A percentile compares a stretch with the other conserved stretches of the same genome.
These are phyloP conservation scores for Bothrops jararaca DNA, from an alignment of 2,113 vertebrate genomes.

Conservation along the genomic window DNA sequence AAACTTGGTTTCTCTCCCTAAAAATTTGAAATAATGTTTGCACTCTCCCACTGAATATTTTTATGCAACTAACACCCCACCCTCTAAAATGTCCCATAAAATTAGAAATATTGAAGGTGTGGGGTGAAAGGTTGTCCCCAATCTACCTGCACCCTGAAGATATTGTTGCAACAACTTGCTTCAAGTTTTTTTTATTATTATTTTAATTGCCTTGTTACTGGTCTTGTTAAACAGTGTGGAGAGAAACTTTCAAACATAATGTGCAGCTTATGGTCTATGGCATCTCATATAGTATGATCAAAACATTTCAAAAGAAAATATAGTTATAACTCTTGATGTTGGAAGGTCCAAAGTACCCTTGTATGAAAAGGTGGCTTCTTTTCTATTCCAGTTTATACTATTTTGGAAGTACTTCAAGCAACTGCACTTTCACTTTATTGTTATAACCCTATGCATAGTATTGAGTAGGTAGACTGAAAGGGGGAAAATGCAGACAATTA, in stretches of 20 bases:
- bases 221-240: conserved; percentile 6
- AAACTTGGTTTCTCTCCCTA: conserved; percentile 27
- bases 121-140: background rate
- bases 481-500: background rate
- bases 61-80: conserved; percentile 36
- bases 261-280: background rate
- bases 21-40: conserved; percentile 51
- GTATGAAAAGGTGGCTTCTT: background rate
- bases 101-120: conserved; percentile 8
- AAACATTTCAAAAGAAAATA: background rate
- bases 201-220: background rate
- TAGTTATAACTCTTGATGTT: background rate
- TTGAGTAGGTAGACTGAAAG: background rate
- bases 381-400: background rate
- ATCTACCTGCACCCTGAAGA: conserved; percentile 33
- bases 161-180: conserved; percentile 28
- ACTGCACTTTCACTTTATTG: background rate
- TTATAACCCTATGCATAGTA: background rate
- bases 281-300: background rate
- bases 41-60: conserved; percentile 31
- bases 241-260: conserved; percentile 5
- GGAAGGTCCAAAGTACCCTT: background rate
- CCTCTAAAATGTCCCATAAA: conserved; percentile 39
- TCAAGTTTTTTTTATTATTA: conserved; percentile 1
- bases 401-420: background rate